Evolutionary conservation across 1,140 invertebrate species (phyloP).

Genomic region (Drosophila seguyi): DNA sequence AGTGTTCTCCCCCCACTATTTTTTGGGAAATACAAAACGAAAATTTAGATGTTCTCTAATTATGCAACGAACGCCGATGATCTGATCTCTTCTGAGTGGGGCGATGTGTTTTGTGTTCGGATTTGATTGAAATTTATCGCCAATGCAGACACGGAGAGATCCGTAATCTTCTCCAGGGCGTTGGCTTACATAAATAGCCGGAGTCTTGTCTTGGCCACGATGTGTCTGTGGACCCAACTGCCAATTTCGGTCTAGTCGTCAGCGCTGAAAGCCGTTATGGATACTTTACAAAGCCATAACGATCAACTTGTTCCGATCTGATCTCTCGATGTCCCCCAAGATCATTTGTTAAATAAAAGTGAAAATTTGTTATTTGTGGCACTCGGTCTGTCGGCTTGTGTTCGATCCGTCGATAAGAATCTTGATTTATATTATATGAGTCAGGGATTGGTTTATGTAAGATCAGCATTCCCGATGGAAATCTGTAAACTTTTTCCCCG

Average conservation of each 20-base stretch:
- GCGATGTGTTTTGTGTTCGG: conserved; percentile 54
- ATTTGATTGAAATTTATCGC: conserved; percentile 79
- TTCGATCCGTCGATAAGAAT: conserved; percentile 46
- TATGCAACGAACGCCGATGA: conserved; percentile 55
- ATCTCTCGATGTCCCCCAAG: conserved; percentile 11
- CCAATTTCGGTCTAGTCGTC: conserved; percentile 61
- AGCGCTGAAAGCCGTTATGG: conserved; percentile 51
- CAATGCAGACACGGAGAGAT: conserved; percentile 59
- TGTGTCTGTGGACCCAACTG: conserved; percentile 24
- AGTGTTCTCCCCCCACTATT: conserved; percentile 30
- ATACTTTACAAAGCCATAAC: conserved; percentile 50
- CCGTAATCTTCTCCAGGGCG: conserved; percentile 59
- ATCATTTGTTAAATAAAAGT: conserved; percentile 76
- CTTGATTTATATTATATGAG: conserved; percentile 59
- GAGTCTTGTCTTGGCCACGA: conserved; percentile 33
- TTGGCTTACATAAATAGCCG: conserved; percentile 48
- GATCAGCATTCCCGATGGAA: conserved; percentile 22
- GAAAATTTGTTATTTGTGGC: conserved; percentile 72
- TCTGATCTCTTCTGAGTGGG: conserved; percentile 33
- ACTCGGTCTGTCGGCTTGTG: conserved; percentile 34
- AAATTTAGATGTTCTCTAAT: conserved; percentile 66
- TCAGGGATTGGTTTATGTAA: conserved; percentile 31
- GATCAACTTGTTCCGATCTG: conserved; percentile 29
- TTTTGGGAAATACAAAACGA: conserved; percentile 31
- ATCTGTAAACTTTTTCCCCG: conserved; percentile 12